These are phyloP conservation scores for Gavialis gangeticus DNA, from an alignment of 2,113 vertebrate species.

Conservation along the genomic window DNA sequence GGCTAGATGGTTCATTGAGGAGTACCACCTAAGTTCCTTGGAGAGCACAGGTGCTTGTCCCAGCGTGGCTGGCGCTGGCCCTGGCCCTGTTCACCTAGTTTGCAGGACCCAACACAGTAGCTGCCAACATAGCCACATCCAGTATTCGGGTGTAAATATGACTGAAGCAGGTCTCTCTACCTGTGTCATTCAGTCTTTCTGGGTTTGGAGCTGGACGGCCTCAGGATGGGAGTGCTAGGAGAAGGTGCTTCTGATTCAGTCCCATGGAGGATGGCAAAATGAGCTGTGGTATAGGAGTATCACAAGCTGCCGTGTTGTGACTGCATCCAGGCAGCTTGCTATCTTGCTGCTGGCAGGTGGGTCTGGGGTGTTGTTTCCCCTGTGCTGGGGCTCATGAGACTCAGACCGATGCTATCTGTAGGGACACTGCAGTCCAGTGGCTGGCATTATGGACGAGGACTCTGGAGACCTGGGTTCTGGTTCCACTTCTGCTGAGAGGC, in stretches of 20 bases:
- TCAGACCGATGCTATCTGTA: neutral
- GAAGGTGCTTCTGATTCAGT: neutral
- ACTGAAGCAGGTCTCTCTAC: neutral
- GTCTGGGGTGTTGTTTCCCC: neutral
- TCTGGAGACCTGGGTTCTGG: neutral
- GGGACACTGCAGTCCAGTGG: neutral
- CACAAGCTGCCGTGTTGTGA: too few relatives aligned
- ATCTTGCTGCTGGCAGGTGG: too few relatives aligned
- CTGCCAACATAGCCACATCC: neutral
- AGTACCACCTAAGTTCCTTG: neutral
- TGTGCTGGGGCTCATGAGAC: neutral
- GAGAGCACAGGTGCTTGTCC: neutral
- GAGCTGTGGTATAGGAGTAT: neutral
- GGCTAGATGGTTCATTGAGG: too few relatives aligned
- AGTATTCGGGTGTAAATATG: neutral
- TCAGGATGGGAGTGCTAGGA: neutral
- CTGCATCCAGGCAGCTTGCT: neutral
- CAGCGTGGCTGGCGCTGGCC: neutral
- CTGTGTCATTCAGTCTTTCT: neutral
- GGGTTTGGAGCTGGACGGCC: neutral
- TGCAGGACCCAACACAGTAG: neutral
- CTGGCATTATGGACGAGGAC: rapidly evolving
- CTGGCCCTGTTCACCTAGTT: neutral
- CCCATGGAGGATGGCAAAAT: neutral
- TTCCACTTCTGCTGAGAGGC: too few relatives aligned